Base-by-base conservation (phyloP, 2,113 vertebrate species). In the Rynchops niger region DNA sequence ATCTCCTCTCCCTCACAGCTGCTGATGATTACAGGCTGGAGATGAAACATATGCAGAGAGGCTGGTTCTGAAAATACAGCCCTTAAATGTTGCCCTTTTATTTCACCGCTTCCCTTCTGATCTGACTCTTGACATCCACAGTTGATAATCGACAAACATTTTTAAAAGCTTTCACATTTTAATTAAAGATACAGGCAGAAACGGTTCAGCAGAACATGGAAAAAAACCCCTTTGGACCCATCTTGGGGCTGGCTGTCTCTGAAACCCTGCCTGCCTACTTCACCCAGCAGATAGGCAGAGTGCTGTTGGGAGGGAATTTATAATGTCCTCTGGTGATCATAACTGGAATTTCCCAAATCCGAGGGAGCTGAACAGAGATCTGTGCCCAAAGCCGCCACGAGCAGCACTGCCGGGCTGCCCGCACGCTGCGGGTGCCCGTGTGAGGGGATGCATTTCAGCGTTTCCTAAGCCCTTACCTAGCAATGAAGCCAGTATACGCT, bases 371-470 rank as follows among this genome's bases (percentile, higher is more conserved):
- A 36, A 82, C 34, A 53, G 27, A 55, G 18, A 74, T 11, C 27
- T 43, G 45, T 67, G 56, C n/a, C 56, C 9, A 0, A 83, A 82
- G 45, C 9, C 9, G 0, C 55, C 34, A 43, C 1, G 2, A 17
- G 22, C 42, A 72, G 42, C n/a, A 25, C 9, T 45, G 52, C 8
- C 0, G 0, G 7, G 17, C 16, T 78, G 47, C 56, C 25, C 23
- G 40, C 34, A 30, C 0, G 0, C 3, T 1, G 38, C 1, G 0
- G 10, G 1, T 26, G 22, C 15, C 2, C 12, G 0, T 9, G 12
- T n/a, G 30, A 43, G 40, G 42, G 32, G 16, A 34, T 63, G 72
- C 32, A 45, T 16, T 21, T 62, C 38, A 32, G 34, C 2, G 0
- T 58, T 81, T 55, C 73, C 43, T 36, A 62, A 72, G 42, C 13